Conservation (phyloP, 1,140 invertebrate species). For the Drosophila punjabiensis region DNA sequence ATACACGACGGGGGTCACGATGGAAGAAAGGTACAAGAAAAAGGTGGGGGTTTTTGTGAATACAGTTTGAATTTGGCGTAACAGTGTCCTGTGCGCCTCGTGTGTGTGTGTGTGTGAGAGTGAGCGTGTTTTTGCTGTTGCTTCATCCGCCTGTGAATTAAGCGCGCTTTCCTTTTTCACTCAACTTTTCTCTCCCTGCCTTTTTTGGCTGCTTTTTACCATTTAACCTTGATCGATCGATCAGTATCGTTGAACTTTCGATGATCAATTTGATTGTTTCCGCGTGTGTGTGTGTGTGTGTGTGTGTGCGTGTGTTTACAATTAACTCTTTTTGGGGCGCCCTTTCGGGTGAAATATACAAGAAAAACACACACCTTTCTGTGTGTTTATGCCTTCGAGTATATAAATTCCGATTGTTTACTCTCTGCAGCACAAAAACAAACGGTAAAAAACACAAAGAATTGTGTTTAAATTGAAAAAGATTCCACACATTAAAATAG, state of each 20-base stretch:
- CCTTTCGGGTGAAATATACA: slow-evolving; percentile 12
- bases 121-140: slow-evolving; percentile 11
- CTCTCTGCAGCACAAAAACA: slow-evolving; percentile 21
- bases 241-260: slow-evolving; percentile 74
- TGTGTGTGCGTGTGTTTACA: slow-evolving; percentile 42
- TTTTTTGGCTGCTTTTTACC: slow-evolving; percentile 42
- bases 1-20: slow-evolving; percentile 18
- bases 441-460: slow-evolving; percentile 30
- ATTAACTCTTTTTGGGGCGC: slow-evolving; percentile 36
- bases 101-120: slow-evolving; percentile 8
- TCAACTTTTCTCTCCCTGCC: background rate
- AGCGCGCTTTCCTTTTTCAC: slow-evolving; percentile 42
- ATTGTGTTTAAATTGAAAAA: slow-evolving; percentile 38
- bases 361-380: slow-evolving; percentile 4
- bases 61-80: slow-evolving; percentile 34
- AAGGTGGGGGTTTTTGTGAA: slow-evolving; percentile 25
- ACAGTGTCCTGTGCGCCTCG: background rate
- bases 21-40: background rate
- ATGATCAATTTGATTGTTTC: slow-evolving; percentile 58
- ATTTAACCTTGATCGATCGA: slow-evolving; percentile 78
- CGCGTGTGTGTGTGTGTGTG: slow-evolving; percentile 20
- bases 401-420: slow-evolving; percentile 66
- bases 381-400: slow-evolving; percentile 41
- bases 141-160: slow-evolving; percentile 46
- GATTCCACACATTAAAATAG: slow-evolving; percentile 42